Evolutionary conservation across 2,113 vertebrate genomes (phyloP), one percentile per base, ranked within the genome.

Genomic region (Oriolus oriolus): DNA sequence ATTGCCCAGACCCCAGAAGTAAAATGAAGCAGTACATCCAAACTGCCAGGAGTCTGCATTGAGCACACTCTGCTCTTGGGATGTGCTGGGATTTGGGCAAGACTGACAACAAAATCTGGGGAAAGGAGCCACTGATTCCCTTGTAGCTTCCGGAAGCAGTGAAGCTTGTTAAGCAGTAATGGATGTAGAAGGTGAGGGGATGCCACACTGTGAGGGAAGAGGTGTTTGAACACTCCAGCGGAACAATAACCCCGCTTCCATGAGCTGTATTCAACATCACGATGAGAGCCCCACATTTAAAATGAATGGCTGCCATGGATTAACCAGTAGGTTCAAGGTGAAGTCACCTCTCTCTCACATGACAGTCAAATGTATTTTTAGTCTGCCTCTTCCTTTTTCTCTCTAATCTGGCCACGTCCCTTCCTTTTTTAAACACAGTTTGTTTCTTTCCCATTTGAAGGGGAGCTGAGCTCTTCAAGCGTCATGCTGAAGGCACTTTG

Each of bases 11-110:
- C 71, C 69, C 26, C 91, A 83, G 45, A 61, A 50, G 37, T 35
- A 64, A 89, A 95, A 89, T 69, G 60, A 88, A 94, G 70, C 45
- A 53, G 53, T 39, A 30, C n/a, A 56, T 84, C 65, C 90, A 61
- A 74, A 27, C 77, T 91, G 74, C 74, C 81, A 91, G 76, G 52
- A 56, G 28, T 1, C 37, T 26, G 39, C 39, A 16, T 16, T 0
- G 2, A 16, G 27, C 30, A 33, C 0, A 0, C 56, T 79, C 31
- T 76, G 82, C 33, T 79, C 35, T 10, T 53, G 17, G 14, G 42
- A 19, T 74, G 49, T 89, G 87, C 49, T 60, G 65, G 68, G 39
- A 75, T 63, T 52, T 78, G 49, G 37, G 39, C 23, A 83, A 68
- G n/a, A 27, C 27, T 79, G 66, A 30, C 13, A 28, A 39, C 12